Base-by-base conservation (phyloP, 2,888 invertebrate species). In the Amblyjoppa fuscipennis region DNA sequence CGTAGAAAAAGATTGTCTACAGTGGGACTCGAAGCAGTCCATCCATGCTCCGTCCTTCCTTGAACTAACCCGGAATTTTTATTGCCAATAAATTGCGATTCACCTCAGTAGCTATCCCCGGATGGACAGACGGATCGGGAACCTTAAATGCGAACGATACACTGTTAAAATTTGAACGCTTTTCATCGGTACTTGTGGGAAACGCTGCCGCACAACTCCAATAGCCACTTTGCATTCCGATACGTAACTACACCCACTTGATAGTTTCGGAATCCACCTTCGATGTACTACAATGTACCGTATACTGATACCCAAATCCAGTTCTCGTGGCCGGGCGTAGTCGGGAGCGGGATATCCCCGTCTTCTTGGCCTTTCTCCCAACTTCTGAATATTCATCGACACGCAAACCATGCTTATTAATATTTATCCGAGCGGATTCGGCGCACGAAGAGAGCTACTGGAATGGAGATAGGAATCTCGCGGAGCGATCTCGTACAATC, bases 321-420 rank as follows among this genome's bases (percentile, higher is more conserved):
- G 34, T 34, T 61, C 59, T 61, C 16, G 66, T 41, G 9, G 66
- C 9, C 38, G 41, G 41, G 38, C 9, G 66, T 20, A 38, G 66
- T 28, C 41, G 64, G 31, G 20, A 6, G 16, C 38, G 9, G 28
- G 49, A 69, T 77, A 84, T 68, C 64, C 68, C 56, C 56, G 64
- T 64, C 80, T 82, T 80, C 80, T 80, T 83, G 85, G 83, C 85
- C 83, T 80, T 85, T 81, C 76, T 53, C 68, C 11, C 51, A 73
- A 83, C 31, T 51, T 70, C 77, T 90, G 90, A 89, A 91, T 91
- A 90, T 91, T 91, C 90, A 91, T 90, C 88, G 89, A 85, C 91
- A 90, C 90, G 90, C 87, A 87, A 83, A 78, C 85, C 76, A 86
- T 56, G 82, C 84, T 78, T 84, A 75, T 91, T 91, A 91, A 91